Conservation (phyloP, 2,797 vertebrate species). For the Alca torda region DNA sequence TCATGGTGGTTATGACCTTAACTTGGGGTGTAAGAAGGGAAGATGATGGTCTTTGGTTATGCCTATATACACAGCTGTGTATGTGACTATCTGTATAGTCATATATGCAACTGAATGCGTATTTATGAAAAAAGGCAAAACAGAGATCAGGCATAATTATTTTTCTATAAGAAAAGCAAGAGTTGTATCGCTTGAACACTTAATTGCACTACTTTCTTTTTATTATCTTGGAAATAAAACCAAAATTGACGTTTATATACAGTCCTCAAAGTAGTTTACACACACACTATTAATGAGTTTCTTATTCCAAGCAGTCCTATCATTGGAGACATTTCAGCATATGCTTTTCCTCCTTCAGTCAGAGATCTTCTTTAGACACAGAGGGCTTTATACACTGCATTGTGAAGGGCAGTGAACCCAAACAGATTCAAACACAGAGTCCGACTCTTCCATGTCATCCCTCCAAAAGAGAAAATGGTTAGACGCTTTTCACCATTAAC, state of each 20-base stretch:
- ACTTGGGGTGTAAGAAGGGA: rapidly evolving
- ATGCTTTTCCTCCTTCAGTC: background rate
- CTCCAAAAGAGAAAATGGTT: background rate
- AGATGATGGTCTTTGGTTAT: background rate
- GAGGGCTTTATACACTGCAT: background rate
- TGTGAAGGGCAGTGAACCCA: background rate
- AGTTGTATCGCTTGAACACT: background rate
- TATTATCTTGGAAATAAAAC: background rate
- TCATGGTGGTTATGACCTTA: background rate
- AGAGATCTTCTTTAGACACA: background rate
- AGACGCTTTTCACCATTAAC: background rate
- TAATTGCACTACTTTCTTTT: background rate
- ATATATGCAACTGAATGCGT: background rate
- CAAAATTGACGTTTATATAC: background rate
- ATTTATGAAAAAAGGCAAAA: background rate
- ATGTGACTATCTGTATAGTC: background rate
- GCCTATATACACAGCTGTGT: background rate
- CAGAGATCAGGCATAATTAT: background rate
- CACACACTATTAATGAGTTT: background rate
- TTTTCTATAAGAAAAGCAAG: background rate
- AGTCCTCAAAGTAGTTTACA: background rate
- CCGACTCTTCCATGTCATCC: background rate
- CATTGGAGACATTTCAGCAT: background rate
- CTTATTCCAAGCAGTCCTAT: background rate
- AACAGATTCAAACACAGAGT: background rate